Base-by-base conservation (phyloP, 1,140 invertebrate species). In the Druon quercuslanigerum region DNA sequence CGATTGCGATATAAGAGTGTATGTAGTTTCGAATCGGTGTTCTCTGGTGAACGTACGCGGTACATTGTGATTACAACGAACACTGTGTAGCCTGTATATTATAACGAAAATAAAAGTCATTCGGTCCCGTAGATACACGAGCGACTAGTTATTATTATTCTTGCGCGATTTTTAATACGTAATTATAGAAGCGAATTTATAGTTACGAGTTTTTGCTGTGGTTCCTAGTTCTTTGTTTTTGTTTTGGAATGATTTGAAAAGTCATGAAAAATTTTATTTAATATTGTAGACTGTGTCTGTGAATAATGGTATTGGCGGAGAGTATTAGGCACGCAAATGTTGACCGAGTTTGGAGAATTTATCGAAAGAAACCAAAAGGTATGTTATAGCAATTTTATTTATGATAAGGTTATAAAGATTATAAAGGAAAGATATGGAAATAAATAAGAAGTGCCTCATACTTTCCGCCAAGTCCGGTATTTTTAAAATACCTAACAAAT, bases 71-170 rank as follows among this genome's bases (percentile, higher is more conserved):
- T 66, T 60, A 60, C 13, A 60, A 60, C 57, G 20, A 60, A 20
- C 20, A 57, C 56, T 57, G 40, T 57, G 56, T 60, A 33, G 57
- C 57, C 20, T 66, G 60, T 66, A 66, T 40, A 20, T 14, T 60
- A 60, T 33, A 60, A 79, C 71, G 76, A 57, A 80, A 72, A 72
- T 56, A 40, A 76, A 52, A 77, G 54, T 80, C 75, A 74, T 75
- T 80, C 72, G 19, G 51, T 72, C 51, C 57, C 78, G 60, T 72
- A 71, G 72, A 71, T 75, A 13, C 25, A 60, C n/a, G 57, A 66
- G 60, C 40, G 60, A 66, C 60, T 46, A 13, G 25, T 66, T 66
- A 54, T 46, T 46, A 66, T 66, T 60, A 60, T 25, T 66, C 16
- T 66, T 46, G 33, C 60, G 60, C 60, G 60, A 66, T 66, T 66